Conservation (phyloP, 2,888 invertebrate genomes). For the Gymnocheta viridis region DNA sequence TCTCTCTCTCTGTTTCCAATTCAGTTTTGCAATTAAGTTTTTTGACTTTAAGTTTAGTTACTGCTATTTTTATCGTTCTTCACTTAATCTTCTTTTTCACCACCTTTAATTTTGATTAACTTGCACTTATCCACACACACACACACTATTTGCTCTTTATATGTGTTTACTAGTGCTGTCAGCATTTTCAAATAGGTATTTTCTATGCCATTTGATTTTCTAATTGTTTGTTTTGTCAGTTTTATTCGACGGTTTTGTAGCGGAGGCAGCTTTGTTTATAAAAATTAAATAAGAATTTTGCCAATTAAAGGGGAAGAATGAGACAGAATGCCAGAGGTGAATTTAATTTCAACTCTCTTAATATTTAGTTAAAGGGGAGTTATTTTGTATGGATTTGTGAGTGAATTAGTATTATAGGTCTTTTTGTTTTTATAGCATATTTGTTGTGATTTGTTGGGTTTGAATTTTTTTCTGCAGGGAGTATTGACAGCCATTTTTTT, state of each 20-base stretch:
- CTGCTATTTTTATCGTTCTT: neutral
- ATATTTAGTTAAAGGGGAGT: neutral
- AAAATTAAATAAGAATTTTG: neutral
- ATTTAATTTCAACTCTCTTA: neutral
- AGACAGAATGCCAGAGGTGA: constrained; percentile 15
- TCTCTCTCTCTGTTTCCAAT: neutral
- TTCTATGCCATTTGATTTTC: constrained; percentile 56
- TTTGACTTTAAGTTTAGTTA: neutral
- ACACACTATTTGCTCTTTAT: neutral
- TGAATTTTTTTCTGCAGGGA: neutral
- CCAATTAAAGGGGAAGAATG: constrained; percentile 18
- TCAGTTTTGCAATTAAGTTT: neutral
- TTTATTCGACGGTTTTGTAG: constrained; percentile 47
- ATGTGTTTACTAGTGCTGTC: neutral
- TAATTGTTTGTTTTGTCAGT: constrained; percentile 64
- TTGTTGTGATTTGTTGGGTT: neutral
- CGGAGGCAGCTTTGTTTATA: constrained; percentile 33
- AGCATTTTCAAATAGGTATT: constrained; percentile 14
- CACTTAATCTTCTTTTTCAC: neutral
- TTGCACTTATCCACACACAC: no score
- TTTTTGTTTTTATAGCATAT: constrained; percentile 32
- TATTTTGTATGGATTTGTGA: neutral
- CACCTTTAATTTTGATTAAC: constrained; percentile 10
- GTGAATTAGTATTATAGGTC: neutral
- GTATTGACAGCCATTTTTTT: constrained; percentile 59